Base-by-base conservation (phyloP, 2,888 invertebrate species). In the Trypoxylon attenuatum region DNA sequence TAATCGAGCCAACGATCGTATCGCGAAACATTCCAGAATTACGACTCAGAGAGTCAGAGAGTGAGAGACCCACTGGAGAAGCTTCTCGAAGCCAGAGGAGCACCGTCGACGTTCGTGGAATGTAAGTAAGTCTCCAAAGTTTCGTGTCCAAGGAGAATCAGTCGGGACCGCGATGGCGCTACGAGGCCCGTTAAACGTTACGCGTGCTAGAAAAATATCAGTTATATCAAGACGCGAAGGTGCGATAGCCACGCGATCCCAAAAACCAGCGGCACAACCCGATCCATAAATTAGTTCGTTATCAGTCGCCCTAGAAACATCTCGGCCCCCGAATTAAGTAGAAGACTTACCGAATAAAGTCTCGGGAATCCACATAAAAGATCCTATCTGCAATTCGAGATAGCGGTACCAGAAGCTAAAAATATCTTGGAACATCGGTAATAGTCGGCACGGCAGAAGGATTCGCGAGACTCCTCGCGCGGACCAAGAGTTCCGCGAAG, bases 401-500 rank as follows among this genome's bases (percentile, higher is more conserved):
- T 57, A 53, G 4, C 46, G 47, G 29, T 42, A 10, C 4, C 5
- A 42, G n/a, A 8, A 22, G 41, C 16, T 8, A 15, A 25, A 10
- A 52, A 42, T 22, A 45, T 21, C 51, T 68, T 58, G 33, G 46
- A 33, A 16, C 47, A 47, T 39, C 16, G 29, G 33, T 42, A 41
- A 27, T 33, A 39, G 33, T 4, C 4, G 13, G 33, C 13, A 13
- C 13, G 13, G 2, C 41, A n/a, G 18, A 1, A 19, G 25, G 41
- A 1, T 16, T 19, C 41, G 25, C n/a, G 49, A 15, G 10, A 8
- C 19, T 29, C 8, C 15, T 8, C 21, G 5, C 41, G 53, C 29
- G 51, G 18, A 38, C 65, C 57, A 33, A 5, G 57, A 38, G 74
- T 63, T 74, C 60, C 49, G 63, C 64, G 61, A 69, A 53, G 58